A percentile compares a stretch with the other conserved stretches of the same genome.
These are phyloP conservation scores for Limnodromus scolopaceus DNA, from an alignment of 2,797 vertebrate species.

Conservation along the genomic window DNA sequence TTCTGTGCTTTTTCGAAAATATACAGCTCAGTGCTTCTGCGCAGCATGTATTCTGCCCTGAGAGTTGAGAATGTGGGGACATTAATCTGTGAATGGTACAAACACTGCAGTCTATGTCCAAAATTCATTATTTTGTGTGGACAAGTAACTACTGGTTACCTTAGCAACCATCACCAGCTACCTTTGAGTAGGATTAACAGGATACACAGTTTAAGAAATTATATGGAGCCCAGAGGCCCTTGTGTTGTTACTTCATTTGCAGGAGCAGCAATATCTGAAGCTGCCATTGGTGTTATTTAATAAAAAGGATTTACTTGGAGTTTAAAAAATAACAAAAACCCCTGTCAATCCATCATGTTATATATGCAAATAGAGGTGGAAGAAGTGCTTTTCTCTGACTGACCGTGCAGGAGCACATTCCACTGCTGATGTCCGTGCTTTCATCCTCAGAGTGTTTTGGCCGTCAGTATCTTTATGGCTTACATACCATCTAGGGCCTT, in stretches of 20 bases:
- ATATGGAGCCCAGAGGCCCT: not conserved
- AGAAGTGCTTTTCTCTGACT: not conserved
- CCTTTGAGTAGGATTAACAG: not conserved
- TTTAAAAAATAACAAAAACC: not conserved
- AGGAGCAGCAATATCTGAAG: not conserved
- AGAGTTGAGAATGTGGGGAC: not conserved
- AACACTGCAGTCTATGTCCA: not conserved
- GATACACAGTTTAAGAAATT: not conserved
- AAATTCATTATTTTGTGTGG: not conserved
- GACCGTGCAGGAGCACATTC: conserved; percentile 14
- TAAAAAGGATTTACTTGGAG: not conserved
- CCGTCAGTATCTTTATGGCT: not conserved
- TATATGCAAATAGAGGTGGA: not conserved
- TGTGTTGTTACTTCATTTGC: not conserved
- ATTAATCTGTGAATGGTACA: fast-evolving
- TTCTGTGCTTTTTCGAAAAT: not conserved
- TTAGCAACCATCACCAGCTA: not conserved
- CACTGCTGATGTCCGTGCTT: not conserved
- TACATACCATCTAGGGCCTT: not conserved
- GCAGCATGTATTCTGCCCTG: not conserved
- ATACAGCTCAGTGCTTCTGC: not conserved
- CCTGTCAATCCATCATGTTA: not conserved
- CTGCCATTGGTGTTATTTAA: not conserved
- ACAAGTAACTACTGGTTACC: not conserved
- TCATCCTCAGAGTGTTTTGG: not conserved